A percentile compares a stretch with the other conserved stretches of the same genome.
Evolutionary conservation across 23 tunicate genomes (phyloP).

Genomic region (Trididemnum miniatum): DNA sequence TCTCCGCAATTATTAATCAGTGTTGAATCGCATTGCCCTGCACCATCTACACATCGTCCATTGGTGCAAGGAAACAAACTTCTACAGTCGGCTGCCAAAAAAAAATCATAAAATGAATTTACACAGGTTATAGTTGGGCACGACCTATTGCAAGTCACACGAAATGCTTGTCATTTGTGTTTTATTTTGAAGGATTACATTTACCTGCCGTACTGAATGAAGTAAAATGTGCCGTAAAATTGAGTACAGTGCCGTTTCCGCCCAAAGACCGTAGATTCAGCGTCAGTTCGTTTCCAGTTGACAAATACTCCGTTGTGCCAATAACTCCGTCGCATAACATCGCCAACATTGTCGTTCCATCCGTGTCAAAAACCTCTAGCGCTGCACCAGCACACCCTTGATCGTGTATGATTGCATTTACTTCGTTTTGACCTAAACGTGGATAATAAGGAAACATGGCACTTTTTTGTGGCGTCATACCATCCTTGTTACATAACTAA

Average conservation of each 20-base stretch:
- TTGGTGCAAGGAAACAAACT: conserved; percentile 56
- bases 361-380: conserved; percentile 34
- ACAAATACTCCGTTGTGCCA: conserved; percentile 26
- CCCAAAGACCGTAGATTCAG: conserved; percentile 44
- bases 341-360: conserved; percentile 16
- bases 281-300: conserved; percentile 60
- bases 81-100: conserved; percentile 51
- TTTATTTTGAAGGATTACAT: not conserved
- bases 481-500: too few species aligned
- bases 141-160: too few species aligned
- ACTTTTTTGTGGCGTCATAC: too few species aligned
- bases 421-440: conserved; percentile 43
- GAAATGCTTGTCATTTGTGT: too few species aligned
- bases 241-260: conserved; percentile 53
- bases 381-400: conserved; percentile 39
- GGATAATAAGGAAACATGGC: too few species aligned
- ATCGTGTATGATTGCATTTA: conserved; percentile 18
- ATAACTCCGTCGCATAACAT: conserved; percentile 20
- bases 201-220: conserved; percentile 51
- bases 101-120: too few species aligned
- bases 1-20: conserved; percentile 86
- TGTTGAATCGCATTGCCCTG: conserved; percentile 51
- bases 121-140: too few species aligned
- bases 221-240: conserved; percentile 76
- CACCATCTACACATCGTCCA: conserved; percentile 65